phyloP scores from a whole-genome alignment of 1,140 invertebrate species.

The Ganaspis sp. region DNA sequence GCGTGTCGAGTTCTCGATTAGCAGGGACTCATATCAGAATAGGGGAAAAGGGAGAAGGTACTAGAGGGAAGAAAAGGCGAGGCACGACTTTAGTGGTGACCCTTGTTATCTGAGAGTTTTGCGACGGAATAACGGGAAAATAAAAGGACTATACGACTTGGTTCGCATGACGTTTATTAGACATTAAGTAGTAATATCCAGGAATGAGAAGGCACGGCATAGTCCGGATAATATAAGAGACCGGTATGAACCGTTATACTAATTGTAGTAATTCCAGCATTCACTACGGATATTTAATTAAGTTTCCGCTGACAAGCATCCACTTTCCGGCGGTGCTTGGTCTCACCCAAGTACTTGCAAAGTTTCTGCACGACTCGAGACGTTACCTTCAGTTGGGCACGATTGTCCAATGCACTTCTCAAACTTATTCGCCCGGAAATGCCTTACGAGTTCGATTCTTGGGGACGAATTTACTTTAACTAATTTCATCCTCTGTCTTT shows the following conservation, averaged over 20 bases:
- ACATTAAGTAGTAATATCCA: constrained; percentile 76
- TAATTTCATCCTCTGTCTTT: constrained; percentile 18
- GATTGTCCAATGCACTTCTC: constrained; percentile 22
- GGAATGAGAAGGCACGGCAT: constrained; percentile 65
- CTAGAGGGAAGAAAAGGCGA: not conserved
- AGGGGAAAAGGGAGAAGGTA: not conserved
- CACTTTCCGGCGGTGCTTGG: constrained; percentile 49
- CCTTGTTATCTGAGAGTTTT: constrained; percentile 53
- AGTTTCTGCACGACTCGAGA: constrained; percentile 11
- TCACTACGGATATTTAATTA: constrained; percentile 77
- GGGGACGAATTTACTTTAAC: not conserved
- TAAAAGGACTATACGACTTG: constrained; percentile 43
- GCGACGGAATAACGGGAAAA: constrained; percentile 45
- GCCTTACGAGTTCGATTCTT: constrained; percentile 19
- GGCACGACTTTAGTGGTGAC: constrained; percentile 46
- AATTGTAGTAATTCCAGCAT: constrained; percentile 76
- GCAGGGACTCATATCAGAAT: not conserved
- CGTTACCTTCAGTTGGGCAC: not conserved
- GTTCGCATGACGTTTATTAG: constrained; percentile 74
- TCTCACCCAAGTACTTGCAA: constrained; percentile 8
- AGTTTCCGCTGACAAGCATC: constrained; percentile 74
- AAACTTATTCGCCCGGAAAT: constrained; percentile 23
- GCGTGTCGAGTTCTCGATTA: constrained; percentile 16
- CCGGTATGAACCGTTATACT: constrained; percentile 70
- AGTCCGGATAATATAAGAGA: constrained; percentile 70